Evolutionary conservation across 1,140 invertebrate species (phyloP).

Genomic region (Caenorhabditis latens): DNA sequence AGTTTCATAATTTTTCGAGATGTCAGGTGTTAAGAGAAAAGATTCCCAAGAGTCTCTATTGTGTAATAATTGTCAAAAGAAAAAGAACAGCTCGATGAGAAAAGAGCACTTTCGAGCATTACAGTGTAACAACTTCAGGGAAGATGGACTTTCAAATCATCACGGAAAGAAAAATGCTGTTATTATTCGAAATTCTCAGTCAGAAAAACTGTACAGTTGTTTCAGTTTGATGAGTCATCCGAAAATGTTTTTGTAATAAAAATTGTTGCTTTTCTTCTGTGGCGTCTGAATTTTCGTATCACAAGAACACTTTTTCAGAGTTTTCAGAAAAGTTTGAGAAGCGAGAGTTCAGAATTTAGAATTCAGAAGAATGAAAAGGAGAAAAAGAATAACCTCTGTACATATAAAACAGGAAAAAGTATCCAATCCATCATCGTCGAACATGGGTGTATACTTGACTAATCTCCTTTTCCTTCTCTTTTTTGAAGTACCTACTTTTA

Average conservation of each 20-base stretch:
- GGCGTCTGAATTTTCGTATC: too few relatives aligned
- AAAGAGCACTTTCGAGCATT: conserved; percentile 26
- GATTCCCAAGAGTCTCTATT: background rate
- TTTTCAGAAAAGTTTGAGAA: too few relatives aligned
- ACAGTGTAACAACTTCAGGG: background rate
- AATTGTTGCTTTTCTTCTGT: too few relatives aligned
- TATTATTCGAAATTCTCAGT: background rate
- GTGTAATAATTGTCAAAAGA: conserved; percentile 36
- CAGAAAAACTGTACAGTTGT: background rate
- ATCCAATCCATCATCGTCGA: conserved; percentile 45
- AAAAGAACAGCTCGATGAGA: conserved; percentile 41
- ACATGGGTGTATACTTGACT: conserved; percentile 52
- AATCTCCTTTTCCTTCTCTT: conserved; percentile 25
- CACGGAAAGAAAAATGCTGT: too few relatives aligned
- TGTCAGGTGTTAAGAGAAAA: background rate
- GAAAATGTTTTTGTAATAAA: too few relatives aligned
- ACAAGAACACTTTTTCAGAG: too few relatives aligned
- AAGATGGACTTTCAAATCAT: background rate
- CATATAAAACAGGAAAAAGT: background rate
- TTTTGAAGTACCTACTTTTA: conserved; percentile 36
- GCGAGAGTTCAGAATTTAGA: background rate
- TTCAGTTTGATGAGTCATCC: too few relatives aligned
- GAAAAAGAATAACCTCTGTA: background rate
- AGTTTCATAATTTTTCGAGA: too few relatives aligned
- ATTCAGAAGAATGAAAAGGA: background rate